phyloP scores from a whole-genome alignment of 2,888 invertebrate species.

The Griposia aprilina region DNA sequence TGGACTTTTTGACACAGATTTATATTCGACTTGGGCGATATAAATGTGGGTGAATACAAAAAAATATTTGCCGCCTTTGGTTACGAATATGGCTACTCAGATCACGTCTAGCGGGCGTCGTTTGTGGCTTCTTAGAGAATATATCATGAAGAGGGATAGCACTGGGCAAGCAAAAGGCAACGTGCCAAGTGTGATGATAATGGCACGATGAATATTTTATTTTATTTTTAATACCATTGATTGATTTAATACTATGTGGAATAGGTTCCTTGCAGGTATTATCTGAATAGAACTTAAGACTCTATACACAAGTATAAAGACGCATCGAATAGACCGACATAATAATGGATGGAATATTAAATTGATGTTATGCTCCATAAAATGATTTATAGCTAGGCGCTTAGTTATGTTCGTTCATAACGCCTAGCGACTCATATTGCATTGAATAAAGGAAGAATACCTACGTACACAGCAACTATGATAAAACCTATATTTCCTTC shows the following conservation, averaged over 20 bases:
- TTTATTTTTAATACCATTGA: neutral
- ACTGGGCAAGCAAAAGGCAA: conserved; percentile 5
- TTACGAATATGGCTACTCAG: conserved; percentile 25
- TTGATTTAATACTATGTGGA: no score
- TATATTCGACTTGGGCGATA: conserved; percentile 25
- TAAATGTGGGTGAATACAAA: conserved; percentile 18
- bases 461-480: neutral
- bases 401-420: neutral
- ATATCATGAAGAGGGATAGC: conserved; percentile 27
- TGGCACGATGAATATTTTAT: neutral
- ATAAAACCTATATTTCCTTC: neutral
- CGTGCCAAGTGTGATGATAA: neutral
- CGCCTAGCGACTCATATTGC: neutral
- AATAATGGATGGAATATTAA: neutral
- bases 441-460: neutral
- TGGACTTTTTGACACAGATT: conserved; percentile 19
- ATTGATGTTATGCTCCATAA: conserved; percentile 10
- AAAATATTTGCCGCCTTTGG: conserved; percentile 37
- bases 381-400: conserved; percentile 11
- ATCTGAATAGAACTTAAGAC: no score
- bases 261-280: neutral
- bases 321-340: neutral
- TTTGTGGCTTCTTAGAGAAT: conserved; percentile 25
- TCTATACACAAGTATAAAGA: neutral
- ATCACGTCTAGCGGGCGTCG: conserved; percentile 43